A percentile compares a stretch with the other conserved stretches of the same genome.
phyloP scores from a whole-genome alignment of 2,888 invertebrate species.

The Agrilus mali region DNA sequence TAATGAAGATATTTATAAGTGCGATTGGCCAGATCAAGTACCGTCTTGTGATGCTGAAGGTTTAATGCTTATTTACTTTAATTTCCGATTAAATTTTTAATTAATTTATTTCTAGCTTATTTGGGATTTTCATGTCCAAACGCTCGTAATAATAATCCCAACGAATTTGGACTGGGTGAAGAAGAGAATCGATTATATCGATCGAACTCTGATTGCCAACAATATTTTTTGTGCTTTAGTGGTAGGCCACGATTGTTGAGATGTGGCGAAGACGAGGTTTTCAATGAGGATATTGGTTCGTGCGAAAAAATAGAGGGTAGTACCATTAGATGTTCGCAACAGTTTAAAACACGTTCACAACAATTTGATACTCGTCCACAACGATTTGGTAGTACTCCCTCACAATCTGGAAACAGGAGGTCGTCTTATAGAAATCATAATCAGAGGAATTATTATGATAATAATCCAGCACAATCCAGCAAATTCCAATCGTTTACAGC shows the following conservation, averaged over 20 bases:
- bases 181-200: slow-evolving; percentile 41
- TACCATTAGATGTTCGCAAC: no score
- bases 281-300: slow-evolving; percentile 55
- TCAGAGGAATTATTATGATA: no score
- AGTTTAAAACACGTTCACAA: no score
- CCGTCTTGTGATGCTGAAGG: slow-evolving; percentile 70
- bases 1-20: slow-evolving; percentile 57
- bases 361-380: no score
- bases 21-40: slow-evolving; percentile 83
- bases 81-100: not conserved
- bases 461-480: no score
- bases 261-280: slow-evolving; percentile 67
- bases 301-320: slow-evolving; percentile 65
- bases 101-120: slow-evolving; percentile 53
- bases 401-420: no score
- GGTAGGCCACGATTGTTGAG: slow-evolving; percentile 59
- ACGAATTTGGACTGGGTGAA: slow-evolving; percentile 26
- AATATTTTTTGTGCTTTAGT: slow-evolving; percentile 66
- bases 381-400: no score
- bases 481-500: no score
- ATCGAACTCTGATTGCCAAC: slow-evolving; percentile 56
- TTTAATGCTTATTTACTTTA: slow-evolving; percentile 20
- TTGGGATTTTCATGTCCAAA: slow-evolving; percentile 71
- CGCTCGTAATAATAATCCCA: slow-evolving; percentile 25
- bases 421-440: no score